phyloP scores from a whole-genome alignment of 2,888 invertebrate species.

The Hypercompe scribonia region DNA sequence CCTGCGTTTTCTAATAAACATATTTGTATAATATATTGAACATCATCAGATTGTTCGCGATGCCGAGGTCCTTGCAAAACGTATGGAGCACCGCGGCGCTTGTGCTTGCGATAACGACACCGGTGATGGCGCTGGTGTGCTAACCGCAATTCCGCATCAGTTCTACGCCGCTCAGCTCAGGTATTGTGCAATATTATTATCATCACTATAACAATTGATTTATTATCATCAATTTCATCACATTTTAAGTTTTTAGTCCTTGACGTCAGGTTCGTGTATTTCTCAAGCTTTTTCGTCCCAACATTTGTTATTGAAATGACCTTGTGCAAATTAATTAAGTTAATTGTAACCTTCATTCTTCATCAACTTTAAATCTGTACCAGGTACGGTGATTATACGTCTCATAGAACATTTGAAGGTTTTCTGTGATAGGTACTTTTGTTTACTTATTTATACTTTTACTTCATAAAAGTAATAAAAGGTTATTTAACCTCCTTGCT shows the following conservation, averaged over 20 bases:
- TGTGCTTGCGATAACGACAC: slow-evolving; percentile 99
- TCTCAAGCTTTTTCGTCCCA: too few relatives aligned
- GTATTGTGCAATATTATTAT: slow-evolving; percentile 78
- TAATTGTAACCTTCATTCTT: too few relatives aligned
- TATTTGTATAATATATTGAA: background rate
- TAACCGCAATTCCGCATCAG: slow-evolving; percentile 98
- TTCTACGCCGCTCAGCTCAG: slow-evolving; percentile 95
- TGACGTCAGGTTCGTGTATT: too few relatives aligned
- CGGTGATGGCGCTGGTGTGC: slow-evolving; percentile 99
- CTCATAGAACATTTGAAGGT: too few relatives aligned
- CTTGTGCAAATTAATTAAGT: too few relatives aligned
- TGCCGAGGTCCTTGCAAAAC: slow-evolving; percentile 96
- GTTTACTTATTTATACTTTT: too few relatives aligned
- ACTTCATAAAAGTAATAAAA: background rate
- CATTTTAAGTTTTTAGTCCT: background rate
- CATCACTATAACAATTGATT: background rate
- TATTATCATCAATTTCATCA: background rate
- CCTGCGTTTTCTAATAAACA: background rate
- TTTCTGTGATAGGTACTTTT: too few relatives aligned
- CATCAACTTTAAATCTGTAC: too few relatives aligned
- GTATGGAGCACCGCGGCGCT: slow-evolving; percentile 99
- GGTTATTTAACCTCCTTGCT: background rate
- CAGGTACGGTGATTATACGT: too few relatives aligned
- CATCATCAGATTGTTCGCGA: slow-evolving; percentile 95
- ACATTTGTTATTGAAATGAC: background rate